Conservation (phyloP, 1,140 invertebrate species). For the Drosophila parvula region DNA sequence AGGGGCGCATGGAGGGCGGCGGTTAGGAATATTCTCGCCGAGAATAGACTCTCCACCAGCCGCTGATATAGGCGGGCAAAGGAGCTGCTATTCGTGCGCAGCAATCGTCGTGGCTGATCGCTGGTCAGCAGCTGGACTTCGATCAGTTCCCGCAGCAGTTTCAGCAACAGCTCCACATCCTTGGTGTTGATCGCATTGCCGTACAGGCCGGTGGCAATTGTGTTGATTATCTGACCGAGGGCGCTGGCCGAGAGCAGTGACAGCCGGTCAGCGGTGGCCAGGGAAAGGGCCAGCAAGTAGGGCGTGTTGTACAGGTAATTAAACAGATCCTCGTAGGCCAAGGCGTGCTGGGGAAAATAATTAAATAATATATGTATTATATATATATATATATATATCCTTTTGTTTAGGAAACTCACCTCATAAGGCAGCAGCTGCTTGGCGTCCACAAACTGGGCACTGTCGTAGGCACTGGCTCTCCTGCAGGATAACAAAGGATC, state of each 20-base stretch:
- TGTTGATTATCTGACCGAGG: constrained; percentile 88
- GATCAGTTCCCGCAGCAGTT: constrained; percentile 92
- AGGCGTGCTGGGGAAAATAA: constrained; percentile 87
- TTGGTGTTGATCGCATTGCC: constrained; percentile 91
- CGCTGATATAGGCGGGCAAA: constrained; percentile 95
- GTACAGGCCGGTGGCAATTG: constrained; percentile 92
- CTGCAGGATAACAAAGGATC: constrained; percentile 91
- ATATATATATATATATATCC: too few relatives aligned
- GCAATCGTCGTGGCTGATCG: constrained; percentile 92
- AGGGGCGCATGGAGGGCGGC: constrained; percentile 96
- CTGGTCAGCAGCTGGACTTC: constrained; percentile 92
- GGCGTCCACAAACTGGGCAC: constrained; percentile 93
- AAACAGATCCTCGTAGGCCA: constrained; percentile 92
- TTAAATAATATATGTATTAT: too few relatives aligned
- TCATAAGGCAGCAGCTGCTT: constrained; percentile 94
- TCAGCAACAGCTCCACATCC: constrained; percentile 92
- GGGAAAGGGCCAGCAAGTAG: constrained; percentile 90
- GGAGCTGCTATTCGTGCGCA: constrained; percentile 93
- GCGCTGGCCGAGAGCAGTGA: constrained; percentile 86
- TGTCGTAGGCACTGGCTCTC: constrained; percentile 90
- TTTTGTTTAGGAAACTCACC: constrained; percentile 79
- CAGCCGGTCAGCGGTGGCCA: constrained; percentile 90
- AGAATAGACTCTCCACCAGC: constrained; percentile 95
- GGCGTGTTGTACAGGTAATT: constrained; percentile 91
- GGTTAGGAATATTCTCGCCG: constrained; percentile 96